Conservation (phyloP, 2,113 vertebrate species). For the Ceratotherium simum region DNA sequence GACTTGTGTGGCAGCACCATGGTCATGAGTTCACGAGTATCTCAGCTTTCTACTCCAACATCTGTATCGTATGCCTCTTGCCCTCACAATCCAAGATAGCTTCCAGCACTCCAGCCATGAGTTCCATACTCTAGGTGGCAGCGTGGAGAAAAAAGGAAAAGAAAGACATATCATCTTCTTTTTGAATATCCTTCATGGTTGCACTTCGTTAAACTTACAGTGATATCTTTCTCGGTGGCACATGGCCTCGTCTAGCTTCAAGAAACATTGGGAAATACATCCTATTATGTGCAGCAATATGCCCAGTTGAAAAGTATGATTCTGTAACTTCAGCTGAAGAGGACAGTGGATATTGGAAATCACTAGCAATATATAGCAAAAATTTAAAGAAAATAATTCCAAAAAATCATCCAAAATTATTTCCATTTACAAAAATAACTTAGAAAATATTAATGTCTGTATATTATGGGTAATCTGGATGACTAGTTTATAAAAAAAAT, state of each 20-base stretch:
- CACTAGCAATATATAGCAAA: not conserved
- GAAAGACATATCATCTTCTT: not conserved
- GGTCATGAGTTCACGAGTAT: not conserved
- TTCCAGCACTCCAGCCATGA: not conserved
- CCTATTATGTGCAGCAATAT: not conserved
- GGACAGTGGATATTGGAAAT: not conserved
- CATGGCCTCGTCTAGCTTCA: not conserved
- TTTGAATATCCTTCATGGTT: not conserved
- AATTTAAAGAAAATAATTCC: not conserved
- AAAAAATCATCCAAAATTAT: not conserved
- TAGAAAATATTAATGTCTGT: not conserved
- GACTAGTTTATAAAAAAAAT: not conserved
- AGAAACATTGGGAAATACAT: not conserved
- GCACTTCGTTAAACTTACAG: not conserved
- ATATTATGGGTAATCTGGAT: not conserved
- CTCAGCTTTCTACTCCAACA: not conserved
- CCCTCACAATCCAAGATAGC: not conserved
- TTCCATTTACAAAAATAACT: not conserved
- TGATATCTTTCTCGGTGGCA: not conserved
- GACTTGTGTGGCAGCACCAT: not conserved
- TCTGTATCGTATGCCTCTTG: not conserved
- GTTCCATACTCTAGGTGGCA: not conserved
- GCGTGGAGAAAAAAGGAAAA: not conserved
- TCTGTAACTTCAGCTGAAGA: not conserved
- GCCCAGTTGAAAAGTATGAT: not conserved